Conservation (phyloP, 1,140 invertebrate genomes). For the Papilio polyxenes region DNA sequence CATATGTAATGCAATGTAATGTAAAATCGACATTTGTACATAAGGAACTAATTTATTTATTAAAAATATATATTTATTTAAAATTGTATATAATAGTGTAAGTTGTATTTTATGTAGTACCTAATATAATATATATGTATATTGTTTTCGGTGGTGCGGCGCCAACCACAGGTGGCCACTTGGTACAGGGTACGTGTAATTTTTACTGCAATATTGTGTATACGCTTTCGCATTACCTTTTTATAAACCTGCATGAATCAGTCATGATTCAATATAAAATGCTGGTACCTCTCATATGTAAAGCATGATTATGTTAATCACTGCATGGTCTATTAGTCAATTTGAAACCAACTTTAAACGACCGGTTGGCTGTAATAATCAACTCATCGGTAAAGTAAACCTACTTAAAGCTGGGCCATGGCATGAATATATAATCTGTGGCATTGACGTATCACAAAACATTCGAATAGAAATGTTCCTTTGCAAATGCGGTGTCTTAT, state of each 20-base stretch:
- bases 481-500: conserved; percentile 9
- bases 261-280: conserved; percentile 54
- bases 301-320: conserved; percentile 53
- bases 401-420: conserved; percentile 22
- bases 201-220: conserved; percentile 72
- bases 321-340: conserved; percentile 51
- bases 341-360: conserved; percentile 39
- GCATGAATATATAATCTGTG: conserved; percentile 33
- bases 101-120: conserved; percentile 42
- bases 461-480: not conserved
- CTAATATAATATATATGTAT: conserved; percentile 71
- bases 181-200: conserved; percentile 90
- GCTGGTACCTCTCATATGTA: conserved; percentile 46
- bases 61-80: not conserved
- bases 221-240: conserved; percentile 51
- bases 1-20: no score
- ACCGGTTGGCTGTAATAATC: conserved; percentile 39
- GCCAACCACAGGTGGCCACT: conserved; percentile 85
- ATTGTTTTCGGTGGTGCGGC: conserved; percentile 77
- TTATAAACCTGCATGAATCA: conserved; percentile 59
- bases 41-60: not conserved
- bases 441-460: conserved; percentile 3
- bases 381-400: not conserved
- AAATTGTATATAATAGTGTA: conserved; percentile 34
- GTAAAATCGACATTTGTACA: not conserved